Evolutionary conservation across 2,113 vertebrate genomes (phyloP).

Genomic region (Eidolon helvum): DNA sequence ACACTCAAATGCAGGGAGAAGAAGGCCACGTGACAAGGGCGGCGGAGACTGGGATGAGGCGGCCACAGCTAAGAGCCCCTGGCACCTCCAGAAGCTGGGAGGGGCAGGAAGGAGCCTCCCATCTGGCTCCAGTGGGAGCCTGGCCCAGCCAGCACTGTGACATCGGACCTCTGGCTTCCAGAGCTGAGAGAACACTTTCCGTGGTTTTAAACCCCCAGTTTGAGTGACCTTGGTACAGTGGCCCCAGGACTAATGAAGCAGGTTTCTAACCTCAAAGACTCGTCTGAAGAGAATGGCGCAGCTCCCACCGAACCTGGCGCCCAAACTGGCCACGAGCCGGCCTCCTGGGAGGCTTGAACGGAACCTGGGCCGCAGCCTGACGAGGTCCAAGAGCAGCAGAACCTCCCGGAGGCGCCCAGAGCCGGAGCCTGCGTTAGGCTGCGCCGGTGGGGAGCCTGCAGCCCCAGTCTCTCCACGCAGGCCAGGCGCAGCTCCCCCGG

Average conservation of each 20-base stretch:
- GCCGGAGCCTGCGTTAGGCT: neutral
- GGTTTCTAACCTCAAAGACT: too few relatives aligned
- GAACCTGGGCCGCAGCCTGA: neutral
- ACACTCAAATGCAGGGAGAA: neutral
- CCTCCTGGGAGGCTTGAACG: fast-evolving
- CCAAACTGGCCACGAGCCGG: fast-evolving
- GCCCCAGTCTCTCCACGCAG: fast-evolving
- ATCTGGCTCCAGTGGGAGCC: fast-evolving
- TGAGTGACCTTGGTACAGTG: neutral
- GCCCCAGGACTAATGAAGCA: neutral
- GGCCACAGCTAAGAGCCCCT: fast-evolving
- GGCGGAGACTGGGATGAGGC: neutral
- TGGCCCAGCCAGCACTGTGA: fast-evolving
- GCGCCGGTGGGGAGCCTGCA: fast-evolving
- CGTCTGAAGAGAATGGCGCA: too few relatives aligned
- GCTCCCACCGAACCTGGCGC: too few relatives aligned
- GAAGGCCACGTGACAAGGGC: neutral
- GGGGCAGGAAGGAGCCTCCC: neutral
- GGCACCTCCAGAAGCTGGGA: neutral
- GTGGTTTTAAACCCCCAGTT: fast-evolving
- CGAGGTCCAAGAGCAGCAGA: neutral
- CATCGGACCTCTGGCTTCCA: fast-evolving
- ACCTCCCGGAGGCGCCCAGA: too few relatives aligned
- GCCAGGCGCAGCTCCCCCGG: fast-evolving
- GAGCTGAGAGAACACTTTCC: neutral